These are phyloP conservation scores for Tenrec ecaudatus DNA, from an alignment of 2,113 vertebrate species.

Conservation along the genomic window DNA sequence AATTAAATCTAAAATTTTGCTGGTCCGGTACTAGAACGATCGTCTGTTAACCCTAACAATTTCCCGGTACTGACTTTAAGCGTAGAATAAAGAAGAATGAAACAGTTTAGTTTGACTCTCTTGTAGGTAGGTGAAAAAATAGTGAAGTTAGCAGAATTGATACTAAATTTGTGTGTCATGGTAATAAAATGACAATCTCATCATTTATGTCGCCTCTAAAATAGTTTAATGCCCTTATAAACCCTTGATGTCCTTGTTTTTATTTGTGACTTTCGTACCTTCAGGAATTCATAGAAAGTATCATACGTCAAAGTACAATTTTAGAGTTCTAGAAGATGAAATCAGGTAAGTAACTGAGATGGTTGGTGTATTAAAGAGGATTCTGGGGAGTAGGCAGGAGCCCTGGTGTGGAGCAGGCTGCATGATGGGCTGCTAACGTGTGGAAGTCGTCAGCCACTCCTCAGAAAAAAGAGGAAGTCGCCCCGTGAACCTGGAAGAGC, in stretches of 20 bases:
- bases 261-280: not conserved
- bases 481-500: too few species aligned
- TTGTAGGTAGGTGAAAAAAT: not conserved
- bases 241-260: conserved; percentile 34
- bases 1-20: not conserved
- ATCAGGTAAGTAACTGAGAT: not conserved
- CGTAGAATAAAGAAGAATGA: not conserved
- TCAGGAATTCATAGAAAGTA: not conserved
- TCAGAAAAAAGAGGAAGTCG: not conserved
- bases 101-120: not conserved
- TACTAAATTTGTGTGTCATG: not conserved
- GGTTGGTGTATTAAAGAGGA: not conserved
- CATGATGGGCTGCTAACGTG: too few species aligned
- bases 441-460: not conserved
- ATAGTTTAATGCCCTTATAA: conserved; percentile 12
- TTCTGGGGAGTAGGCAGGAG: not conserved
- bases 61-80: not conserved
- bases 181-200: not conserved
- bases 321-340: conserved; percentile 56
- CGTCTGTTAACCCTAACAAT: not conserved
- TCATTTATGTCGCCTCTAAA: not conserved
- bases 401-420: not conserved
- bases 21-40: too few species aligned
- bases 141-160: not conserved
- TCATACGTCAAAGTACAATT: conserved; percentile 40